These are phyloP conservation scores for Monopis laevigella DNA, from an alignment of 2,888 invertebrate species.

Conservation along the genomic window DNA sequence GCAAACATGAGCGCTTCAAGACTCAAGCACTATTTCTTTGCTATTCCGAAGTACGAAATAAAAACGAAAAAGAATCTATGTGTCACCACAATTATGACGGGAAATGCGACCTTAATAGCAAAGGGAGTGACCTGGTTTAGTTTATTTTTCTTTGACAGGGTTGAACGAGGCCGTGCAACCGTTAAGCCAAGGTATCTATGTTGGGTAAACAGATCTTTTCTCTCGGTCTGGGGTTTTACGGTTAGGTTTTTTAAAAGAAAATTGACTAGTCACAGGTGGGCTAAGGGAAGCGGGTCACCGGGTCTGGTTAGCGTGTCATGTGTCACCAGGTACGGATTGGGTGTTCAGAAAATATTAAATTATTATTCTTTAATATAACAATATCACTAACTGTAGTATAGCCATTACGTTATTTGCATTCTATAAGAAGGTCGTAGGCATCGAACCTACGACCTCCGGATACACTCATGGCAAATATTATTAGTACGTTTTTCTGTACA, in stretches of 20 bases:
- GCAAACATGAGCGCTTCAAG: conserved; percentile 48
- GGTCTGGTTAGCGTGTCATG: conserved; percentile 54
- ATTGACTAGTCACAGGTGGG: conserved; percentile 58
- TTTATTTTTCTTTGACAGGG: conserved; percentile 28
- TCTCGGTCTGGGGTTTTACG: conserved; percentile 43
- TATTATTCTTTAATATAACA: too few relatives aligned
- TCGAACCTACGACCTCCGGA: too few relatives aligned
- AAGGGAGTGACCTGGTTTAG: conserved; percentile 36
- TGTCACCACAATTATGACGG: neutral
- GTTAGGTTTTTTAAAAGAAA: conserved; percentile 54
- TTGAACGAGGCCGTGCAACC: conserved; percentile 48
- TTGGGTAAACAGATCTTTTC: conserved; percentile 61
- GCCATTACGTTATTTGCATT: too few relatives aligned
- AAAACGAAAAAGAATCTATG: neutral
- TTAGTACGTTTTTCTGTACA: too few relatives aligned
- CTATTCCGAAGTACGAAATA: conserved; percentile 1
- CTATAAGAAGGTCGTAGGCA: too few relatives aligned
- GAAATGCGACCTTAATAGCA: conserved; percentile 33
- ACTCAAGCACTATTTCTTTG: conserved; percentile 41
- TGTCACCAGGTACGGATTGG: conserved; percentile 48
- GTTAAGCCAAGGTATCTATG: conserved; percentile 50
- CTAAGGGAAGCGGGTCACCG: conserved; percentile 59
- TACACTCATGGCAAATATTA: too few relatives aligned
- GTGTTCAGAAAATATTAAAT: too few relatives aligned
- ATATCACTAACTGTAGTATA: too few relatives aligned